A percentile compares a stretch with the other conserved stretches of the same genome.
Evolutionary conservation across 23 tunicate genomes (phyloP).

Genomic region (Clavelina lepadiformis): DNA sequence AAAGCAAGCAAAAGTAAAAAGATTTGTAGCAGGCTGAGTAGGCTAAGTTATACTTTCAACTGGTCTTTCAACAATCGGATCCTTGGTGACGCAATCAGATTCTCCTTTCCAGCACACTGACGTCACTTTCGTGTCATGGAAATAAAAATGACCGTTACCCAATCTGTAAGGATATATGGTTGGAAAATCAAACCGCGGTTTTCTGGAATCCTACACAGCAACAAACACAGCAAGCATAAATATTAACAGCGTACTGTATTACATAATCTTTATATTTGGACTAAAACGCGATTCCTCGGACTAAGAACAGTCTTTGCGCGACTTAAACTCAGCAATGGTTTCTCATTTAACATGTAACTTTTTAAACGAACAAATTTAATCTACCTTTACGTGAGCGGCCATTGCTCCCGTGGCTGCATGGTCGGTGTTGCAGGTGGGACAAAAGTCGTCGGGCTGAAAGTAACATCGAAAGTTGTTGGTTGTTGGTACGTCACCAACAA

Average conservation of each 20-base stretch:
- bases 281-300: too few relatives aligned
- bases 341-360: too few relatives aligned
- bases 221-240: too few relatives aligned
- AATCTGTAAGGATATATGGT: not conserved
- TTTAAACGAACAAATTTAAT: too few relatives aligned
- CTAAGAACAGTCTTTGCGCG: too few relatives aligned
- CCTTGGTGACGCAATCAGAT: not conserved
- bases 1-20: not conserved
- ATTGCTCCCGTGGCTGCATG: not conserved
- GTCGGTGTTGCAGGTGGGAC: slow-evolving; percentile 10
- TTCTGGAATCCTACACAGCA: too few relatives aligned
- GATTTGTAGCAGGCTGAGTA: not conserved
- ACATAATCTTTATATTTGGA: too few relatives aligned
- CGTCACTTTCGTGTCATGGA: slow-evolving; percentile 1
- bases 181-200: not conserved
- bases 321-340: too few relatives aligned
- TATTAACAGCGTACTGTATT: too few relatives aligned
- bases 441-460: slow-evolving; percentile 20
- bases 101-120: slow-evolving; percentile 6
- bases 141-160: slow-evolving; percentile 27
- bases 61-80: not conserved
- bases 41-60: not conserved
- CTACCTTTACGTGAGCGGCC: too few relatives aligned
- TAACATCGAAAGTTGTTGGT: slow-evolving; percentile 15
- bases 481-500: slow-evolving; percentile 15